A percentile compares a stretch with the other conserved stretches of the same genome.
phyloP scores from a whole-genome alignment of 2,797 vertebrate species.

The Eutrigla gurnardus region DNA sequence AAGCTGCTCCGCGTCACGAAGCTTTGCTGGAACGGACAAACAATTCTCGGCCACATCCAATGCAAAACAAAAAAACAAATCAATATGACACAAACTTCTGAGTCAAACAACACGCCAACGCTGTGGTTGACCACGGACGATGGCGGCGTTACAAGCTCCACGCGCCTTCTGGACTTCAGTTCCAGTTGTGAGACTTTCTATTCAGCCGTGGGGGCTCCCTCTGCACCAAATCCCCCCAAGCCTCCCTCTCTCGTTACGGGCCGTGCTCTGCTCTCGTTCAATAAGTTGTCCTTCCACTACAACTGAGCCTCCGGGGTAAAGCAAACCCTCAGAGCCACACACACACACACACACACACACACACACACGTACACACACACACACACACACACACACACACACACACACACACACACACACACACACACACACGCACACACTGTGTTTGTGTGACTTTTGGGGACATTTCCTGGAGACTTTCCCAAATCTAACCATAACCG shows the following conservation, averaged over 20 bases:
- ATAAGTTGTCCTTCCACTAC: constrained; percentile 70
- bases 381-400: not conserved
- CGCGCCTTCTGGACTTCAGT: constrained; percentile 44
- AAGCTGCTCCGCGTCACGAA: not conserved
- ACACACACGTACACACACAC: constrained; percentile 1
- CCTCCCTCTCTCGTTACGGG: constrained; percentile 66
- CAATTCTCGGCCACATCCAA: not conserved
- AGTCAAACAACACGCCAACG: constrained; percentile 22
- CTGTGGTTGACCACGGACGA: constrained; percentile 30
- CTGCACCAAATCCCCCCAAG: constrained; percentile 69
- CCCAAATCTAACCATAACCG: no score
- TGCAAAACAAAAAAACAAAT: constrained; percentile 3
- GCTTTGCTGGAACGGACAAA: not conserved
- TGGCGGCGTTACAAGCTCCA: constrained; percentile 30
- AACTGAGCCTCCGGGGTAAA: constrained; percentile 67
- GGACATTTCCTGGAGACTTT: no score
- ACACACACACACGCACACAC: constrained; percentile 4
- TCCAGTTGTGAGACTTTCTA: constrained; percentile 32
- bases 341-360: not conserved
- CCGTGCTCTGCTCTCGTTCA: constrained; percentile 69
- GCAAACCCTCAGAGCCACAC: constrained; percentile 46
- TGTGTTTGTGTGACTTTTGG: no score
- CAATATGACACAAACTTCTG: not conserved
- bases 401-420: constrained; percentile 3
- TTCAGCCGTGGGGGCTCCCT: constrained; percentile 48